These are phyloP conservation scores for Steinernema khuongi DNA, from an alignment of 1,140 invertebrate species.

Conservation along the genomic window DNA sequence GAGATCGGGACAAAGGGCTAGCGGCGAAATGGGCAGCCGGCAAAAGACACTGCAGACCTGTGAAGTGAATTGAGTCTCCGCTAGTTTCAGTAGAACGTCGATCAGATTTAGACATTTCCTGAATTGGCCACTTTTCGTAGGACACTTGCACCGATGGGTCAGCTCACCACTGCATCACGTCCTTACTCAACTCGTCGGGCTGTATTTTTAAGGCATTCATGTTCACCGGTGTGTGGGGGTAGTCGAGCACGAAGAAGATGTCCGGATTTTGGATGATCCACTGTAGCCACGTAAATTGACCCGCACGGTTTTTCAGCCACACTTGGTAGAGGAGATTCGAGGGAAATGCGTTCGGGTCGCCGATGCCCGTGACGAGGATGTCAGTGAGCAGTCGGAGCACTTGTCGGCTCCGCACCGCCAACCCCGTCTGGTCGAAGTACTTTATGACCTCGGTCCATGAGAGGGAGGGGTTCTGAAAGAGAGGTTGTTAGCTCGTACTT, in stretches of 20 bases:
- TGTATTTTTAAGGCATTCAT: conserved; percentile 83
- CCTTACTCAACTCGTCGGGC: conserved; percentile 67
- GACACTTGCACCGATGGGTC: background rate
- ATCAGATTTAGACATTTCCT: conserved; percentile 78
- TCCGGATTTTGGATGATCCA: conserved; percentile 77
- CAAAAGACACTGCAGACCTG: conserved; percentile 2
- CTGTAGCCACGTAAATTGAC: conserved; percentile 67
- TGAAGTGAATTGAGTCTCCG: conserved; percentile 63
- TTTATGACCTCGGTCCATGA: conserved; percentile 84
- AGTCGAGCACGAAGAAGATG: conserved; percentile 86
- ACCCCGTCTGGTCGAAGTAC: conserved; percentile 82
- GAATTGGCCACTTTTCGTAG: conserved; percentile 25
- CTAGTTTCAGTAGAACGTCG: conserved; percentile 76
- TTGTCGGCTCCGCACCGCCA: conserved; percentile 77
- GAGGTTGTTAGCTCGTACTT: background rate
- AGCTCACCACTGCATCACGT: conserved; percentile 74
- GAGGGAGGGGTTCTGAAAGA: conserved; percentile 62
- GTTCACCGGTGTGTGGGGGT: conserved; percentile 74
- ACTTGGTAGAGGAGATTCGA: conserved; percentile 18
- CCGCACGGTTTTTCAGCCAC: conserved; percentile 5
- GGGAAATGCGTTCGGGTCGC: conserved; percentile 27
- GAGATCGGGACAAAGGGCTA: conserved; percentile 18
- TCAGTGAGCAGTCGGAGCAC: conserved; percentile 66
- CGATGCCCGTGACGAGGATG: conserved; percentile 5
- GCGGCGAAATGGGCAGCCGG: background rate